A percentile compares a stretch with the other conserved stretches of the same genome.
Evolutionary conservation across 1,140 invertebrate genomes (phyloP).

Genomic region (Nasonia giraulti): DNA sequence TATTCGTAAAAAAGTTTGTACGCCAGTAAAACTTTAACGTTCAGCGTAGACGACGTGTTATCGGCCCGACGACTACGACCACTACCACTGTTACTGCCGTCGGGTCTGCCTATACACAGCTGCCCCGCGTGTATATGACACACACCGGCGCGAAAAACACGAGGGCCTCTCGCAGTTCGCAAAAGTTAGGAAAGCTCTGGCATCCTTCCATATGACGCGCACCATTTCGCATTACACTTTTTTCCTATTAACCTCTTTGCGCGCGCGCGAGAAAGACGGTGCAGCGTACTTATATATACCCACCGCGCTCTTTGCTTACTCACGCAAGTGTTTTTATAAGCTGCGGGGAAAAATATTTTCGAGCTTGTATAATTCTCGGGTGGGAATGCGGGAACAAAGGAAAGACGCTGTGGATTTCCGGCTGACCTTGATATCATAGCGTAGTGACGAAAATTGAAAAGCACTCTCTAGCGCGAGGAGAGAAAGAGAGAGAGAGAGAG

Average conservation of each 20-base stretch:
- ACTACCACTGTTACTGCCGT: background rate
- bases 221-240: conserved; percentile 24
- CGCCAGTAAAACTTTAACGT: conserved; percentile 35
- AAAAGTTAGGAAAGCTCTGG: conserved; percentile 34
- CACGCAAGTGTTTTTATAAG: background rate
- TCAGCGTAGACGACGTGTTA: conserved; percentile 19
- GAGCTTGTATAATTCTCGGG: background rate
- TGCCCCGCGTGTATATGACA: background rate
- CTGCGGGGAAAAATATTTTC: background rate
- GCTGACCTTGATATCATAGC: too few relatives aligned
- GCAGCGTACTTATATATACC: too few relatives aligned
- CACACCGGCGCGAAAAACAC: conserved; percentile 29
- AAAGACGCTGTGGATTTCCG: too few relatives aligned
- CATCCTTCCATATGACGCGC: conserved; percentile 23
- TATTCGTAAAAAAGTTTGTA: conserved; percentile 33
- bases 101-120: background rate
- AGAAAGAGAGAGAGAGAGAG: too few relatives aligned
- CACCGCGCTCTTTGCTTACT: too few relatives aligned
- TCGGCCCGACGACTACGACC: conserved; percentile 13
- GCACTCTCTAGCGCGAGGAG: too few relatives aligned
- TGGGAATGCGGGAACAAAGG: too few relatives aligned
- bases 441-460: too few relatives aligned
- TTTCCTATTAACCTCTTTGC: conserved; percentile 18
- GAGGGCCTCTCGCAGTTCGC: conserved; percentile 20
- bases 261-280: too few relatives aligned